Conservation (phyloP, 2,888 invertebrate genomes). For the Marasmarcha lunaedactyla region DNA sequence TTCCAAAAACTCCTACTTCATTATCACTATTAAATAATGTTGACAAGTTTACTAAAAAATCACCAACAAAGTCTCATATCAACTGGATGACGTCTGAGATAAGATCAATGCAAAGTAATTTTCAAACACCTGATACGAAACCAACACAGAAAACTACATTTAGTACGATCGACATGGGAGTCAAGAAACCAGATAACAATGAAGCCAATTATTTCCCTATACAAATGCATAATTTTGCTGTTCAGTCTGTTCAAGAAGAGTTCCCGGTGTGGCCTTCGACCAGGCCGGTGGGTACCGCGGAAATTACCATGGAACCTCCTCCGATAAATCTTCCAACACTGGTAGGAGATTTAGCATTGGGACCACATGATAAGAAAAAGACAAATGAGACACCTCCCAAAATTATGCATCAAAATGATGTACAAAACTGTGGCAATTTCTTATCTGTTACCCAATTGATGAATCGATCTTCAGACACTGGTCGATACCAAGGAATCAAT, state of each 20-base stretch:
- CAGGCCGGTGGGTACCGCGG: conserved; percentile 52
- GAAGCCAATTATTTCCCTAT: conserved; percentile 54
- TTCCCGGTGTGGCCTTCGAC: conserved; percentile 56
- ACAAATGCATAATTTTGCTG: conserved; percentile 48
- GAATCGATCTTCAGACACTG: conserved; percentile 50
- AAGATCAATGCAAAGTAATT: conserved; percentile 47
- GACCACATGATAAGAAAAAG: conserved; percentile 59
- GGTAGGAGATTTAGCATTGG: conserved; percentile 56
- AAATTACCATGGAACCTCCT: conserved; percentile 61
- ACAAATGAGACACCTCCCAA: conserved; percentile 35
- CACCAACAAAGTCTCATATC: conserved; percentile 58
- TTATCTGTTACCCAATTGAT: conserved; percentile 60
- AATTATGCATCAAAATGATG: conserved; percentile 32
- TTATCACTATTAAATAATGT: background rate
- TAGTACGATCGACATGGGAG: background rate
- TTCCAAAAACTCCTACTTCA: conserved; percentile 10
- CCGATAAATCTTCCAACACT: conserved; percentile 59
- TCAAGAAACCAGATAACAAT: conserved; percentile 31
- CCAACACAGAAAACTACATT: conserved; percentile 30
- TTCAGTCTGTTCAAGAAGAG: conserved; percentile 48
- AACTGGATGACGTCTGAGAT: conserved; percentile 67
- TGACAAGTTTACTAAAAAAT: conserved; percentile 57
- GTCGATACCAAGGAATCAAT: conserved; percentile 38
- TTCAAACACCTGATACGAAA: conserved; percentile 30
- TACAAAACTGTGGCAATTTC: conserved; percentile 55